These are phyloP conservation scores for Drosophila putrida DNA, from an alignment of 2,888 invertebrate genomes.

Conservation along the genomic window DNA sequence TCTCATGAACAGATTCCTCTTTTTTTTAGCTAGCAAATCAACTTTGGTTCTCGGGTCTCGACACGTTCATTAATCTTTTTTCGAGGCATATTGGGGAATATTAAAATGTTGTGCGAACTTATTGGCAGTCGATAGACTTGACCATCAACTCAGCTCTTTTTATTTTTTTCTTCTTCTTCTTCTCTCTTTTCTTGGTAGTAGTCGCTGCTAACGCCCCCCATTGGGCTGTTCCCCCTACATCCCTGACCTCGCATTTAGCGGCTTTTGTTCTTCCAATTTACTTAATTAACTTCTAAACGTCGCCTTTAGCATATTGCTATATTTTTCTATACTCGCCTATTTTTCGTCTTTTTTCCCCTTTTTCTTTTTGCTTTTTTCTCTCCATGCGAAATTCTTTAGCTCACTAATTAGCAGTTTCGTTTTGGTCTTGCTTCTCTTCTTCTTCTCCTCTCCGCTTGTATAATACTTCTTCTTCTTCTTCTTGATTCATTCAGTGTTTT, in stretches of 20 bases:
- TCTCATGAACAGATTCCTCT: conserved; percentile 52
- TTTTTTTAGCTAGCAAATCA: conserved; percentile 25
- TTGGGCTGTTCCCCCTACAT: conserved; percentile 13
- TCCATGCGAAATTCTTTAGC: conserved; percentile 58
- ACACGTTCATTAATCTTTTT: conserved; percentile 68
- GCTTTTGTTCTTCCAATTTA: conserved; percentile 71
- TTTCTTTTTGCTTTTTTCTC: conserved; percentile 3
- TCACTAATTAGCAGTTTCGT: conserved; percentile 71
- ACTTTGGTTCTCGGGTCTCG: conserved; percentile 45
- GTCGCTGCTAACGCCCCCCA: conserved; percentile 29
- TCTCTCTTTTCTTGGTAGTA: no score
- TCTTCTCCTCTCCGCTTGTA: conserved; percentile 6
- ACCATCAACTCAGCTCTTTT: conserved; percentile 24
- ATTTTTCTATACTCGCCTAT: conserved; percentile 36
- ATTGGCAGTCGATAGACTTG: conserved; percentile 33
- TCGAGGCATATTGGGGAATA: conserved; percentile 37
- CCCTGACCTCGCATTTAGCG: conserved; percentile 16
- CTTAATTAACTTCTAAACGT: conserved; percentile 81
- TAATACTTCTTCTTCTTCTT: background rate
- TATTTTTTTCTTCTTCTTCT: background rate
- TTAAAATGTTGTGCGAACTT: conserved; percentile 60
- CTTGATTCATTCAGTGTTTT: background rate
- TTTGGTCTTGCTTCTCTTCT: conserved; percentile 38
- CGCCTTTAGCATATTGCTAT: conserved; percentile 67
- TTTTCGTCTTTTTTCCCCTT: conserved; percentile 41